These are phyloP conservation scores for Muntiacus reevesi DNA, from an alignment of 2,113 vertebrate genomes.

Conservation along the genomic window DNA sequence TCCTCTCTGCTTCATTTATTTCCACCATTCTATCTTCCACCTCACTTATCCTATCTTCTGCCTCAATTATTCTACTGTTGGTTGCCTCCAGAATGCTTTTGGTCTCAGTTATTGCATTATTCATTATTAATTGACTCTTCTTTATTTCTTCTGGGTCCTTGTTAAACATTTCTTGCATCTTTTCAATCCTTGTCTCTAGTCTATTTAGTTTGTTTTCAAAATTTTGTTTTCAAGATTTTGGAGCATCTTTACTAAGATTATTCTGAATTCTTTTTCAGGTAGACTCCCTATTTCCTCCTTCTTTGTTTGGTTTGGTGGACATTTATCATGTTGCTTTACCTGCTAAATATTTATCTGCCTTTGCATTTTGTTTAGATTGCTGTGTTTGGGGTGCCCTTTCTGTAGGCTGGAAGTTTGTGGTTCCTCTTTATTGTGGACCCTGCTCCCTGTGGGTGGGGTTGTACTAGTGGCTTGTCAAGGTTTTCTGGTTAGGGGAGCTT, in stretches of 20 bases:
- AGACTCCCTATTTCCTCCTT: neutral
- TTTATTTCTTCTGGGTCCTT: neutral
- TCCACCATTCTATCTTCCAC: neutral
- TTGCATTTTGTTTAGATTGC: neutral
- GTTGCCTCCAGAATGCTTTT: neutral
- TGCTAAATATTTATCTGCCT: neutral
- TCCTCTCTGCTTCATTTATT: neutral
- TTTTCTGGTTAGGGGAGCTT: neutral
- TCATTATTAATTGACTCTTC: neutral
- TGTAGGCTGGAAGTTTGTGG: neutral
- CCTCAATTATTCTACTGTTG: neutral
- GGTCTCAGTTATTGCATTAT: neutral
- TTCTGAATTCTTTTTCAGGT: neutral
- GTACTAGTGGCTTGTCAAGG: neutral
- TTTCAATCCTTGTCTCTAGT: neutral
- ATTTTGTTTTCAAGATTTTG: neutral
- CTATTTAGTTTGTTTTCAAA: neutral
- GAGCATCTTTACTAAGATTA: neutral
- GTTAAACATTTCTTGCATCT: neutral
- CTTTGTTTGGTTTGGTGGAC: neutral
- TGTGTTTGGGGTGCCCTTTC: neutral
- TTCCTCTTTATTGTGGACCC: neutral
- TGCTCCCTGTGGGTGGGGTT: neutral
- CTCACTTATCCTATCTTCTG: neutral
- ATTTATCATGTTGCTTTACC: neutral